Evolutionary conservation across 1,140 invertebrate genomes (phyloP).

Genomic region (Zelostemma sp.): DNA sequence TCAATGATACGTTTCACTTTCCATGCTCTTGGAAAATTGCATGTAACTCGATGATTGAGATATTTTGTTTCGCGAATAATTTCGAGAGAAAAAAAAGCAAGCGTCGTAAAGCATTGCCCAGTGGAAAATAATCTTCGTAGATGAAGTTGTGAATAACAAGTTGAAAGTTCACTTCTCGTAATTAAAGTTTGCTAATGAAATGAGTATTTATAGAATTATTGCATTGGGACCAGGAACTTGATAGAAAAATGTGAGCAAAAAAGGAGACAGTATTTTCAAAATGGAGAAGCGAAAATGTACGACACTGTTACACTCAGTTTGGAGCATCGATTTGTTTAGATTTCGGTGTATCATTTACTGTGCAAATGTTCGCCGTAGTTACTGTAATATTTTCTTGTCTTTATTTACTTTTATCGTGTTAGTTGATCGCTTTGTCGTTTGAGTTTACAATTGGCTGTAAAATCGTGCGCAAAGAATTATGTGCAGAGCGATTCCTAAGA

Average conservation of each 20-base stretch:
- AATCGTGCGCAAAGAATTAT: background rate
- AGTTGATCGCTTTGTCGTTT: constrained; percentile 7
- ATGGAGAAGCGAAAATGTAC: no score
- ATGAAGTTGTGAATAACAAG: no score
- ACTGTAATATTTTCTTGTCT: background rate
- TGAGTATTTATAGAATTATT: background rate
- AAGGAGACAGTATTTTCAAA: no score
- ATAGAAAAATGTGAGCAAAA: background rate
- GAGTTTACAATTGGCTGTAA: constrained; percentile 7
- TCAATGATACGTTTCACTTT: background rate
- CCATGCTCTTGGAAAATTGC: background rate
- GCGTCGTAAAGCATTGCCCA: no score
- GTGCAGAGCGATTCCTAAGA: background rate
- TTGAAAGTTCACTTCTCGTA: no score
- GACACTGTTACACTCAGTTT: no score
- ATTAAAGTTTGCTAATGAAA: background rate
- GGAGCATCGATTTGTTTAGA: background rate
- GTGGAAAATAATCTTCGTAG: no score
- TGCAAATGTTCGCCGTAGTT: constrained; percentile 1
- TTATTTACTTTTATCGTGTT: background rate
- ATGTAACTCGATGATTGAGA: background rate
- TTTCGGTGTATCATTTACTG: no score
- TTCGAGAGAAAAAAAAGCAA: no score
- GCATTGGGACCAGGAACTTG: constrained; percentile 1
- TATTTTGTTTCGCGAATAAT: background rate